A percentile compares a stretch with the other conserved stretches of the same genome.
Conservation (phyloP, 2,888 invertebrate species). For the Herminia tarsipennalis region DNA sequence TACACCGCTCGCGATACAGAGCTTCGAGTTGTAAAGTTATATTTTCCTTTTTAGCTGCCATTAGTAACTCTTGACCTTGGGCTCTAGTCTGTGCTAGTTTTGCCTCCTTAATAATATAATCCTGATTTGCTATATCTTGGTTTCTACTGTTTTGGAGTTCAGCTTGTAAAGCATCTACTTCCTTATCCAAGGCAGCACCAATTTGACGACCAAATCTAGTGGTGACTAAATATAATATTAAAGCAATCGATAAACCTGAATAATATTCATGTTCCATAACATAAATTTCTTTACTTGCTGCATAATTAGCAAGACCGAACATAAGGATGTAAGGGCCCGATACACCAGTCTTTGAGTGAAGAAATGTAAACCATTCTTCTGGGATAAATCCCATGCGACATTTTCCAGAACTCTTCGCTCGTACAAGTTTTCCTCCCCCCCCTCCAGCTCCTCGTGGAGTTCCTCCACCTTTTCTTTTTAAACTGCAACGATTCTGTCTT, state of each 20-base stretch:
- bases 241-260: slow-evolving; percentile 88
- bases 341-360: slow-evolving; percentile 95
- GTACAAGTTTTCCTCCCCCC: slow-evolving; percentile 32
- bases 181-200: slow-evolving; percentile 87
- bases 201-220: slow-evolving; percentile 89
- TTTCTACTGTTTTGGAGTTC: slow-evolving; percentile 83
- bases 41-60: slow-evolving; percentile 95
- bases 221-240: slow-evolving; percentile 85
- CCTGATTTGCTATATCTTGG: slow-evolving; percentile 71
- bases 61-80: slow-evolving; percentile 90
- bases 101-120: slow-evolving; percentile 85
- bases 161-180: slow-evolving; percentile 86
- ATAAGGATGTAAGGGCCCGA: slow-evolving; percentile 96
- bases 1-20: slow-evolving; percentile 89
- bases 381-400: slow-evolving; percentile 85
- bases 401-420: slow-evolving; percentile 63
- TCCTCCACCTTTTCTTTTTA: too few species aligned
- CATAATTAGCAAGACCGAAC: slow-evolving; percentile 90
- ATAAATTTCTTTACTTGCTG: slow-evolving; percentile 96
- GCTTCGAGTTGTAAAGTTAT: slow-evolving; percentile 97
- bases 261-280: slow-evolving; percentile 97
- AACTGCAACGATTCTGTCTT: too few species aligned
- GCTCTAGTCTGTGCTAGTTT: slow-evolving; percentile 90
- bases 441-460: background rate
- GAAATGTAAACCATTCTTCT: slow-evolving; percentile 89